These are phyloP conservation scores for Nothocercus julius DNA, from an alignment of 2,113 vertebrate genomes.

Conservation along the genomic window DNA sequence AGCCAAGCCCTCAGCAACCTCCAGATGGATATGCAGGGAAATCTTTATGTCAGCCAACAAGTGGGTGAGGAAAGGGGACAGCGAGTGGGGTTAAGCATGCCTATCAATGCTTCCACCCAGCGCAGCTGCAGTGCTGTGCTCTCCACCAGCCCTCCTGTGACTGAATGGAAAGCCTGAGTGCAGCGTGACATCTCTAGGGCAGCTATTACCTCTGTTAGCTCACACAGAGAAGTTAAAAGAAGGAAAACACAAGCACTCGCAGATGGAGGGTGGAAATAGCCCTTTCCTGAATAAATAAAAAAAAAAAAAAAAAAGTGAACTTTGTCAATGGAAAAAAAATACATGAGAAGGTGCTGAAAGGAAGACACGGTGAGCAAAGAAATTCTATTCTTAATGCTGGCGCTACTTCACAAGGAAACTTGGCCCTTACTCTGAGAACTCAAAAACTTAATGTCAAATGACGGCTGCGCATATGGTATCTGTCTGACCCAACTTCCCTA, in stretches of 20 bases:
- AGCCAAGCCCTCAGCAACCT: not conserved
- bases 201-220: constrained; percentile 2
- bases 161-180: constrained; percentile 48
- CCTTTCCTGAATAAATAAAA: constrained; percentile 11
- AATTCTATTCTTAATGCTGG: constrained; percentile 26
- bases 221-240: constrained; percentile 24
- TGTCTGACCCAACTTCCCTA: not conserved
- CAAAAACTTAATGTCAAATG: not conserved
- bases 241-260: not conserved
- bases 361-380: not conserved
- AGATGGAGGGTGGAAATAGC: not conserved
- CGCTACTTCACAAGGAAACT: constrained; percentile 15
- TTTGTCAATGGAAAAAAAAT: not conserved
- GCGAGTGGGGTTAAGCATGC: not conserved
- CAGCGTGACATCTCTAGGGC: constrained; percentile 25
- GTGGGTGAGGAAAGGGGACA: not conserved
- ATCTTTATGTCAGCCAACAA: constrained; percentile 2
- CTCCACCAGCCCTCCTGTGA: not conserved
- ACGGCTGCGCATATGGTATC: not conserved
- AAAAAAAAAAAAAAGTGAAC: not conserved
- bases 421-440: constrained; percentile 4
- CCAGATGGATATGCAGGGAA: not conserved
- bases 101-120: not conserved
- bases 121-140: constrained; percentile 19
- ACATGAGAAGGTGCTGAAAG: constrained; percentile 27